Conservation (phyloP, 2,113 vertebrate species). For the Apaloderma vittatum region DNA sequence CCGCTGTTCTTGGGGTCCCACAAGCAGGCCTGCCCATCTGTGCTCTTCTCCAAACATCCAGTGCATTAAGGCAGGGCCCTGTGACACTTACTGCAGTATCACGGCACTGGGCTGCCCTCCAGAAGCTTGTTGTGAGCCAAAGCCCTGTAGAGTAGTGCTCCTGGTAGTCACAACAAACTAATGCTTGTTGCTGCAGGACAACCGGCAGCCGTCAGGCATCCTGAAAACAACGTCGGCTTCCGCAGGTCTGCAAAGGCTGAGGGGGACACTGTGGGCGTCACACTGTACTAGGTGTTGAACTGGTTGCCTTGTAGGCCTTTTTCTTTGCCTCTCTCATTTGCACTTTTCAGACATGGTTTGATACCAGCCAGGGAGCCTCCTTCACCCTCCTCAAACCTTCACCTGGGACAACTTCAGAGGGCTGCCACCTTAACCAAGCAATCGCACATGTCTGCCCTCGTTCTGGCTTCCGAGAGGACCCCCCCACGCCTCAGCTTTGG, state of each 20-base stretch:
- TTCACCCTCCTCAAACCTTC: not conserved
- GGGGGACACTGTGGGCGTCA: not conserved
- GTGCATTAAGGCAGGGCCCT: accelerated
- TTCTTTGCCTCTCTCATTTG: not conserved
- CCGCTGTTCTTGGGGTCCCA: accelerated
- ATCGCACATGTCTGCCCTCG: not conserved
- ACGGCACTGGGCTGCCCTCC: not conserved
- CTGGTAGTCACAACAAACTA: accelerated
- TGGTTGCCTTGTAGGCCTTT: not conserved
- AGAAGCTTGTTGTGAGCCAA: not conserved
- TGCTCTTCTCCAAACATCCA: not conserved
- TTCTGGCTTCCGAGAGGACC: not conserved
- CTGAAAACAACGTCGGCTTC: accelerated
- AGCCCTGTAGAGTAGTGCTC: not conserved
- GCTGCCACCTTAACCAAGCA: not conserved
- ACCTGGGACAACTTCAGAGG: not conserved
- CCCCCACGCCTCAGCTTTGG: not conserved
- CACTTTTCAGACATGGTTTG: not conserved
- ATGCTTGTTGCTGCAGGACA: not conserved
- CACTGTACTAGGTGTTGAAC: accelerated
- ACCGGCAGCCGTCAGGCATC: not conserved
- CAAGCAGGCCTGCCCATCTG: not conserved
- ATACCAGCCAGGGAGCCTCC: not conserved
- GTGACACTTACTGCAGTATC: not conserved
- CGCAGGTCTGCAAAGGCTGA: not conserved